Evolutionary conservation across 2,797 vertebrate genomes (phyloP).

Genomic region (Salarias fasciatus): DNA sequence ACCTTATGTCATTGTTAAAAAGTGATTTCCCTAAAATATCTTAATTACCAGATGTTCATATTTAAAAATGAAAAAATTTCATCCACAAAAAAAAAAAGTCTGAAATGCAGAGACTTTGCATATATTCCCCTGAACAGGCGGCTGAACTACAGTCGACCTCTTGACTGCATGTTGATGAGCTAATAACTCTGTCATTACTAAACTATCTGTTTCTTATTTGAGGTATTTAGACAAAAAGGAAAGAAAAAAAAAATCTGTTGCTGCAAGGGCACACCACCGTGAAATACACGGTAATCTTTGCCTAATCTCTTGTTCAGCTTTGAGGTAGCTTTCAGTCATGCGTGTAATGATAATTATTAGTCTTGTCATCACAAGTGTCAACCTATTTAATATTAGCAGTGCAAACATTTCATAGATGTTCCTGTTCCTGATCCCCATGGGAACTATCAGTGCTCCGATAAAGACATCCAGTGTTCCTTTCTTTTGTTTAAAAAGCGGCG

Average conservation of each 20-base stretch:
- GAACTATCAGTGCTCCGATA: constrained; percentile 53
- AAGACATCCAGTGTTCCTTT: constrained; percentile 68
- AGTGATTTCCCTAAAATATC: constrained; percentile 5
- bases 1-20: constrained; percentile 5
- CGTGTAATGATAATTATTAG: constrained; percentile 69
- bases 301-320: constrained; percentile 62
- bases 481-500: constrained; percentile 53
- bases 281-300: constrained; percentile 60
- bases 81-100: too few relatives aligned
- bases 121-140: constrained; percentile 12
- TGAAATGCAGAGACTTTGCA: too few relatives aligned
- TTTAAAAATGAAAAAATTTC: neutral
- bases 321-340: constrained; percentile 56
- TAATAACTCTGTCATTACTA: constrained; percentile 15
- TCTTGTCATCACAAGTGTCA: constrained; percentile 64
- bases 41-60: neutral
- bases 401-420: constrained; percentile 66
- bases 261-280: constrained; percentile 42
- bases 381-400: constrained; percentile 67
- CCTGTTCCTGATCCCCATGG: constrained; percentile 46
- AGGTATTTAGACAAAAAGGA: constrained; percentile 24
- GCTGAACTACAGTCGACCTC: constrained; percentile 35
- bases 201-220: constrained; percentile 38
- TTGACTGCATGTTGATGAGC: constrained; percentile 13
- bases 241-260: constrained; percentile 38